Percentiles rank a stretch among this genome's conserved stretches.
Evolutionary conservation across 1,140 invertebrate species (phyloP).

Genomic region (Lordiphosa mommai): DNA sequence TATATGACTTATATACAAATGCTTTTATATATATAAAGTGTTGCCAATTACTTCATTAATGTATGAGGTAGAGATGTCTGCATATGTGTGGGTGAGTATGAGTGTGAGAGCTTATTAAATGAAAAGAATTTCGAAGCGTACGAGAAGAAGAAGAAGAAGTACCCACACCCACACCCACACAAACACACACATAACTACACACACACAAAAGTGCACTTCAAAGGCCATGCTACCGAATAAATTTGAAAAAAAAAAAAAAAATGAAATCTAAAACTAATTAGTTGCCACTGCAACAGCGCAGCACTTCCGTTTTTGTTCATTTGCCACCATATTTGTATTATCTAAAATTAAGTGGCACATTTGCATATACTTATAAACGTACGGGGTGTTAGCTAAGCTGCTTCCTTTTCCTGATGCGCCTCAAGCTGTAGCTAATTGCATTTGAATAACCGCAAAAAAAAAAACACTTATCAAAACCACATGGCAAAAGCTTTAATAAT

Average conservation of each 20-base stretch:
- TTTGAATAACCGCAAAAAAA: conserved; percentile 38
- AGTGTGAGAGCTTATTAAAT: conserved; percentile 65
- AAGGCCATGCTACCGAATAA: conserved; percentile 52
- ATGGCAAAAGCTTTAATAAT: conserved; percentile 11
- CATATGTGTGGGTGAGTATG: conserved; percentile 77
- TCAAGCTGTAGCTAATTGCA: conserved; percentile 73
- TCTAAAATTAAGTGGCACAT: conserved; percentile 71
- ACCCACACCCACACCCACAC: conserved; percentile 36
- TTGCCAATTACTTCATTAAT: conserved; percentile 78
- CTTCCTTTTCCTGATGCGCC: conserved; percentile 74
- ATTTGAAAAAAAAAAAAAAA: conserved; percentile 51
- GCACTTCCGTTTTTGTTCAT: conserved; percentile 52
- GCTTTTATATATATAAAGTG: conserved; percentile 65
- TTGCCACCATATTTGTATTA: conserved; percentile 55
- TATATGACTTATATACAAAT: conserved; percentile 59
- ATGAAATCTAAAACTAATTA: conserved; percentile 64
- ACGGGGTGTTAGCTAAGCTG: conserved; percentile 37
- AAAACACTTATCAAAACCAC: conserved; percentile 12
- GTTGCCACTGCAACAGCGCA: conserved; percentile 35
- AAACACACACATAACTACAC: conserved; percentile 12
- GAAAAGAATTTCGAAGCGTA: neutral
- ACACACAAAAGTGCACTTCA: conserved; percentile 26
- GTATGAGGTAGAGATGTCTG: conserved; percentile 77
- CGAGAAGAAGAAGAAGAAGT: conserved; percentile 41
- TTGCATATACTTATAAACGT: conserved; percentile 23